Percentiles rank a stretch among this genome's conserved stretches.
Conservation (phyloP, 2,113 vertebrate genomes). For the Forbesichthys agassizii region DNA sequence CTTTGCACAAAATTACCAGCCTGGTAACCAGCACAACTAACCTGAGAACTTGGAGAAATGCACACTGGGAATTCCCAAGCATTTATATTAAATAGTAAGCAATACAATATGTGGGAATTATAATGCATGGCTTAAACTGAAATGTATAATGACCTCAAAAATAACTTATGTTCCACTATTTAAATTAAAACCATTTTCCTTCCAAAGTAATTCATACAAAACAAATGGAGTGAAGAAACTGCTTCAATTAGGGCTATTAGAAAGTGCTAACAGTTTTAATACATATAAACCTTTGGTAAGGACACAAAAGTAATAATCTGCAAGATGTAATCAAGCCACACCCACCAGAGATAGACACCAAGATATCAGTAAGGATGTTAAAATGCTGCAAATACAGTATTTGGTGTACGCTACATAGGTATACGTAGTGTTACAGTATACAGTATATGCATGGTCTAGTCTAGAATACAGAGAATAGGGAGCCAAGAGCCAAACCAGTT, state of each 20-base stretch:
- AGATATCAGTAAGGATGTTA: constrained; percentile 43
- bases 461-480: constrained; percentile 94
- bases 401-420: not conserved
- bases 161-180: constrained; percentile 7
- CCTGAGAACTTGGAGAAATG: not conserved
- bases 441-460: not conserved
- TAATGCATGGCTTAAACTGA: constrained; percentile 13
- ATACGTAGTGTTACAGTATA: not conserved
- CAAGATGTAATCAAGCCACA: constrained; percentile 52
- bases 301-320: constrained; percentile 24
- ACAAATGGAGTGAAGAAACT: constrained; percentile 21
- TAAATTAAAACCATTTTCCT: constrained; percentile 34
- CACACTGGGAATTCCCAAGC: not conserved
- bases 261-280: constrained; percentile 56
- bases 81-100: not conserved
- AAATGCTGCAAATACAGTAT: constrained; percentile 15
- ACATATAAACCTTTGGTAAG: constrained; percentile 31
- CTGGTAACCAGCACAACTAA: constrained; percentile 20
- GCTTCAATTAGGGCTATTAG: constrained; percentile 25
- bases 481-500: constrained; percentile 91
- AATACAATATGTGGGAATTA: not conserved
- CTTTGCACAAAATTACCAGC: not conserved
- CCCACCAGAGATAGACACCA: constrained; percentile 8
- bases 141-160: constrained; percentile 6
- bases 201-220: constrained; percentile 40